phyloP scores from a whole-genome alignment of 2,113 vertebrate genomes.

The Pseudorectes ferrugineus region DNA sequence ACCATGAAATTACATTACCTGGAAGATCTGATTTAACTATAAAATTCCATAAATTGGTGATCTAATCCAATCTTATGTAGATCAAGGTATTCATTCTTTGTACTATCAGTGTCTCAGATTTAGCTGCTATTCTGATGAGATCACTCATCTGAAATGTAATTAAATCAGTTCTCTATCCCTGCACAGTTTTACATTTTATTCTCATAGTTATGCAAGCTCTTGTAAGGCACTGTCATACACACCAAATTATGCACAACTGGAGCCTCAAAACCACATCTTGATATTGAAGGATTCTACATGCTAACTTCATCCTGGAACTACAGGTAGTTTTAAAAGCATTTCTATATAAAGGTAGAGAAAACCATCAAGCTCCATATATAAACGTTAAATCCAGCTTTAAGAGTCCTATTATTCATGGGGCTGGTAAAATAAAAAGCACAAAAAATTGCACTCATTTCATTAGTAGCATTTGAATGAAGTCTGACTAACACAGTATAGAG shows the following conservation, averaged over 20 bases:
- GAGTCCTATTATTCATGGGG: not conserved
- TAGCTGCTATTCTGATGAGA: not conserved
- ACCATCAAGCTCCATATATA: not conserved
- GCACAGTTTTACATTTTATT: not conserved
- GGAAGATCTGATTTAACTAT: not conserved
- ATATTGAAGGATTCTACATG: not conserved
- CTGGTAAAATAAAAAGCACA: not conserved
- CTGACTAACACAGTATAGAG: not conserved
- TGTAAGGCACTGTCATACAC: not conserved
- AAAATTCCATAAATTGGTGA: not conserved
- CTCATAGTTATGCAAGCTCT: not conserved
- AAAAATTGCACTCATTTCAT: not conserved
- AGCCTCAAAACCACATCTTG: not conserved
- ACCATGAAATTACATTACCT: not conserved
- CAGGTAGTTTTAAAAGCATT: not conserved
- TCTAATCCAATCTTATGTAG: not conserved
- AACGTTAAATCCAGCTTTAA: not conserved
- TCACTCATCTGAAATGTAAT: not conserved
- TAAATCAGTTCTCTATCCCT: not conserved
- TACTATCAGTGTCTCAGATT: not conserved
- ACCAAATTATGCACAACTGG: not conserved
- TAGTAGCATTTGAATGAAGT: not conserved
- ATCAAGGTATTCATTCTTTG: not conserved
- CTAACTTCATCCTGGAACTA: not conserved
- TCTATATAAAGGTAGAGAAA: not conserved